Conservation (phyloP, 2,113 vertebrate species). For the Dissostichus mawsoni region DNA sequence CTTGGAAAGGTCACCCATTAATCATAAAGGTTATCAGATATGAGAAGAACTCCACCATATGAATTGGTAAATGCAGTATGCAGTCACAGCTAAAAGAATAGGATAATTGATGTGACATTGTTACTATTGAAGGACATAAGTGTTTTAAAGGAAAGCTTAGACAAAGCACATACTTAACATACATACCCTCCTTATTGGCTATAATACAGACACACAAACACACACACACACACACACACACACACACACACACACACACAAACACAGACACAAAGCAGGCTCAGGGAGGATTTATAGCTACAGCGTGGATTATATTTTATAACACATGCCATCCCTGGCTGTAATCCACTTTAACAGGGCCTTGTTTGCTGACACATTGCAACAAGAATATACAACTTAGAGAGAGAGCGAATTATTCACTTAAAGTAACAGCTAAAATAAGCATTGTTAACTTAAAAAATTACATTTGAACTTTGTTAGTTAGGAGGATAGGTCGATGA, state of each 20-base stretch:
- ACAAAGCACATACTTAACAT: not conserved
- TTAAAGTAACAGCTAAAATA: conserved; percentile 28
- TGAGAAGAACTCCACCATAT: conserved; percentile 7
- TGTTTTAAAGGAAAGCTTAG: not conserved
- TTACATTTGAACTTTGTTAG: not conserved
- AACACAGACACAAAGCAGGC: conserved; percentile 16
- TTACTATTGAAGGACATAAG: not conserved
- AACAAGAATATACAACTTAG: conserved; percentile 13
- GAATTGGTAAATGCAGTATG: not conserved
- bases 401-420: conserved; percentile 15
- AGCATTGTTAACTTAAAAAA: not conserved
- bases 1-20: not conserved
- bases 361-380: conserved; percentile 47
- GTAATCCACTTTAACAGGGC: conserved; percentile 66
- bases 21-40: conserved; percentile 27
- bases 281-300: conserved; percentile 59
- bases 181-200: conserved; percentile 5
- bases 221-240: conserved; percentile 12
- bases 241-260: conserved; percentile 9
- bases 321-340: conserved; percentile 46
- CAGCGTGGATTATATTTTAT: conserved; percentile 64
- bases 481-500: too few relatives aligned
- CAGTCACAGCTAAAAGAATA: not conserved
- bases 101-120: too few relatives aligned
- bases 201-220: conserved; percentile 11